phyloP scores from a whole-genome alignment of 2,888 invertebrate species.

The Melieria picta region DNA sequence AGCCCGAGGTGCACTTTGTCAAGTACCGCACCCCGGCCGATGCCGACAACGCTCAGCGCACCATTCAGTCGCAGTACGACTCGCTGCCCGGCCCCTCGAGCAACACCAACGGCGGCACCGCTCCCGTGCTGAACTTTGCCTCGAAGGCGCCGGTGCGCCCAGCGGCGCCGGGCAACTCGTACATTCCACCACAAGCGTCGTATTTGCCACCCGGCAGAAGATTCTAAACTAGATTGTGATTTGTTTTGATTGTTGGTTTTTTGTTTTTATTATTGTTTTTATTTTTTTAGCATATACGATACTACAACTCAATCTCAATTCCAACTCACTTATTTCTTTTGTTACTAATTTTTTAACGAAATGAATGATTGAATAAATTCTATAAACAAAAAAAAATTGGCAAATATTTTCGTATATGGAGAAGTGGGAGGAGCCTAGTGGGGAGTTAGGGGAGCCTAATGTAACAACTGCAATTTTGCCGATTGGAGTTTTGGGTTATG shows the following conservation, averaged over 20 bases:
- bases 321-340: background rate
- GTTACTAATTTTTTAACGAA: background rate
- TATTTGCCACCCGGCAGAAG: constrained; percentile 48
- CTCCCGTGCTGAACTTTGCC: constrained; percentile 55
- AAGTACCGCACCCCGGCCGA: constrained; percentile 61
- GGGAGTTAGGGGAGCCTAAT: too few species aligned
- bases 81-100: constrained; percentile 53
- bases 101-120: constrained; percentile 53
- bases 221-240: constrained; percentile 39
- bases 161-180: constrained; percentile 37
- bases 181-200: constrained; percentile 45
- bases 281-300: background rate
- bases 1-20: constrained; percentile 60
- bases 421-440: too few species aligned
- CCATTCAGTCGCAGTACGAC: constrained; percentile 61
- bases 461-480: too few species aligned
- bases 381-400: background rate
- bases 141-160: constrained; percentile 30
- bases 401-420: background rate
- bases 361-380: background rate
- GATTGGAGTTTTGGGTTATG: too few species aligned
- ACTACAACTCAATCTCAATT: background rate
- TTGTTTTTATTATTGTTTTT: constrained; percentile 18
- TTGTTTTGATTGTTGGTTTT: constrained; percentile 41
- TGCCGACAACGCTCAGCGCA: constrained; percentile 60